These are phyloP conservation scores for Aegithalos caudatus DNA, from an alignment of 2,113 vertebrate species.

Conservation along the genomic window DNA sequence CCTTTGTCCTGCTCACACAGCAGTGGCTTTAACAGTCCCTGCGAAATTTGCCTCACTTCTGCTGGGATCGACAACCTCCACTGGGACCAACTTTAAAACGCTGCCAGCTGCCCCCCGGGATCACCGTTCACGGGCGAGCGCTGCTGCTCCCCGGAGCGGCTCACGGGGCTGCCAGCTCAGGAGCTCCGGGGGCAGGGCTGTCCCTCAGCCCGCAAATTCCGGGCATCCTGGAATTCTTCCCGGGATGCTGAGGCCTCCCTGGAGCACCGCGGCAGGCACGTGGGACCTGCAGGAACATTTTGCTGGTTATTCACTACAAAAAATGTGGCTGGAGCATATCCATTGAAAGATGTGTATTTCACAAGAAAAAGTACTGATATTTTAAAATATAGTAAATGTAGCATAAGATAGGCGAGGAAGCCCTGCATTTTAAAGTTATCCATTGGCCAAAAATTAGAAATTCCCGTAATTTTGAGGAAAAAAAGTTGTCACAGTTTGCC, in stretches of 20 bases:
- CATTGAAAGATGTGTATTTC: neutral
- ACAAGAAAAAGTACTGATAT: neutral
- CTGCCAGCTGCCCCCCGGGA: neutral
- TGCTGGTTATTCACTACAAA: neutral
- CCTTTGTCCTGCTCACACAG: conserved; percentile 7
- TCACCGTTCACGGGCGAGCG: neutral
- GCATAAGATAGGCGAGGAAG: neutral
- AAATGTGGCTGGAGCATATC: neutral
- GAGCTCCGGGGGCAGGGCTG: too few relatives aligned
- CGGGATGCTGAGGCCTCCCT: neutral
- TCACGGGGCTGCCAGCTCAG: neutral
- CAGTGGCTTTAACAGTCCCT: neutral
- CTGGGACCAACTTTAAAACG: conserved; percentile 12
- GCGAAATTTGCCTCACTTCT: neutral
- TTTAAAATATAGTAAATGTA: neutral
- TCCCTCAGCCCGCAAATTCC: accelerated
- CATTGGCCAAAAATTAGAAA: neutral
- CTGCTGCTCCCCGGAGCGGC: neutral
- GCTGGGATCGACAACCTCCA: neutral
- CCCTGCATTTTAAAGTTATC: neutral
- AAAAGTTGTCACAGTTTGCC: conserved; percentile 19
- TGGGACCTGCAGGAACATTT: neutral
- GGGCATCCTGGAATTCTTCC: accelerated
- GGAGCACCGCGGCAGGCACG: accelerated
- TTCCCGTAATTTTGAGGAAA: neutral